phyloP scores from a whole-genome alignment of 2,797 vertebrate species.

The Astyanax mexicanus region DNA sequence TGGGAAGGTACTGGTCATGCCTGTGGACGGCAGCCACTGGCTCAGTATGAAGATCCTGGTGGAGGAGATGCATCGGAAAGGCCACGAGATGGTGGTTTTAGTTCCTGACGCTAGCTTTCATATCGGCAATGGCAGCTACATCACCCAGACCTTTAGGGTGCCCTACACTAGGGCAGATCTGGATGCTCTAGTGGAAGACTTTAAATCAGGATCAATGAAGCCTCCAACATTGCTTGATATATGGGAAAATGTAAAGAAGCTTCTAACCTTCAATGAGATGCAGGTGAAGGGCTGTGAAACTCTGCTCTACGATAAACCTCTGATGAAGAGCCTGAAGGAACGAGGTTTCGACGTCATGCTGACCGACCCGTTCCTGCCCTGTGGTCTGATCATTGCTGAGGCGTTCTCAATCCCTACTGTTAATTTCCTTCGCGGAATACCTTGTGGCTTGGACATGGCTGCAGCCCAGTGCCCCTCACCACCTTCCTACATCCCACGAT shows the following conservation, averaged over 20 bases:
- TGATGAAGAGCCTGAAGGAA: slow-evolving; percentile 67
- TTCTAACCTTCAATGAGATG: slow-evolving; percentile 62
- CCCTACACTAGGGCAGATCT: slow-evolving; percentile 68
- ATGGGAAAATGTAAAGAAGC: slow-evolving; percentile 44
- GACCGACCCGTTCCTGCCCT: slow-evolving; percentile 81
- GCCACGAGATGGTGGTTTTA: slow-evolving; percentile 73
- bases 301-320: slow-evolving; percentile 65
- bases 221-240: slow-evolving; percentile 39
- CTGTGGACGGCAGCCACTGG: slow-evolving; percentile 83
- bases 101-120: slow-evolving; percentile 73
- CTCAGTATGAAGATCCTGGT: slow-evolving; percentile 81
- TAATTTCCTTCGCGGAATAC: slow-evolving; percentile 75
- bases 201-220: slow-evolving; percentile 6
- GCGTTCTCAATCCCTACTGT: slow-evolving; percentile 73
- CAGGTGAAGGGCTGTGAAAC: slow-evolving; percentile 69
- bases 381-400: slow-evolving; percentile 75
- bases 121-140: slow-evolving; percentile 63
- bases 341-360: slow-evolving; percentile 71
- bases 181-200: rapidly evolving
- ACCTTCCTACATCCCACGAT: slow-evolving; percentile 70
- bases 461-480: slow-evolving; percentile 74
- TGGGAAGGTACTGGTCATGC: slow-evolving; percentile 76
- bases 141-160: slow-evolving; percentile 65
- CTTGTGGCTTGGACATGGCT: slow-evolving; percentile 69
- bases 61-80: slow-evolving; percentile 67